Percentiles rank a stretch among this genome's conserved stretches.
These are phyloP conservation scores for Leptonema lineaticorne DNA, from an alignment of 1,140 invertebrate species.

Conservation along the genomic window DNA sequence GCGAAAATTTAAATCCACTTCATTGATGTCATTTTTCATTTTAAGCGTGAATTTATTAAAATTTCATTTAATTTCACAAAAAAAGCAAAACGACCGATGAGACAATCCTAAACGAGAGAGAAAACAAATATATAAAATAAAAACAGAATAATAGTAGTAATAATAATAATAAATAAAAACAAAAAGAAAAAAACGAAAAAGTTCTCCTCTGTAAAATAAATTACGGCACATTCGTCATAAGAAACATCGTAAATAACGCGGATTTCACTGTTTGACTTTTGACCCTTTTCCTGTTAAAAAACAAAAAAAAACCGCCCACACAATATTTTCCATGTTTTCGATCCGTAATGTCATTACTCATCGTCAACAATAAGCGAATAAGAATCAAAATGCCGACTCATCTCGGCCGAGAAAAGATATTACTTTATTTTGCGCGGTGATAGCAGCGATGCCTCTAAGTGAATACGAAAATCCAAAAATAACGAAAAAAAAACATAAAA, in stretches of 20 bases:
- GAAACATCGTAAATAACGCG: background rate
- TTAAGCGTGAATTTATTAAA: too few relatives aligned
- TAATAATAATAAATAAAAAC: too few relatives aligned
- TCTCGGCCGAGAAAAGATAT: background rate
- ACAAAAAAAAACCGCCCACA: background rate
- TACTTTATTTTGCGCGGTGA: background rate
- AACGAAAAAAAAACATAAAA: background rate
- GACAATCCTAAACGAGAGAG: too few relatives aligned
- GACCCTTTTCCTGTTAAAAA: background rate
- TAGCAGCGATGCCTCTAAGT: background rate
- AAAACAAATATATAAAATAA: too few relatives aligned
- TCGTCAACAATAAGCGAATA: slow-evolving; percentile 2
- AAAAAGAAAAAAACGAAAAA: too few relatives aligned
- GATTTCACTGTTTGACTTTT: slow-evolving; percentile 1
- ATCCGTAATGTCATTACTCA: slow-evolving; percentile 9
- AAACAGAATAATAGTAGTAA: too few relatives aligned
- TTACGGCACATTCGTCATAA: background rate
- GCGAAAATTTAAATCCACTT: too few relatives aligned
- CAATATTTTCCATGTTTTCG: background rate
- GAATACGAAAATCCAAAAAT: background rate
- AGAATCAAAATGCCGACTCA: slow-evolving; percentile 11
- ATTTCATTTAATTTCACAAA: too few relatives aligned
- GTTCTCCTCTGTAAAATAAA: background rate
- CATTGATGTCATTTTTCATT: too few relatives aligned
- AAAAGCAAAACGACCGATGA: too few relatives aligned